Base-by-base conservation (phyloP, 2,888 invertebrate genomes). In the Rotaria socialis region DNA sequence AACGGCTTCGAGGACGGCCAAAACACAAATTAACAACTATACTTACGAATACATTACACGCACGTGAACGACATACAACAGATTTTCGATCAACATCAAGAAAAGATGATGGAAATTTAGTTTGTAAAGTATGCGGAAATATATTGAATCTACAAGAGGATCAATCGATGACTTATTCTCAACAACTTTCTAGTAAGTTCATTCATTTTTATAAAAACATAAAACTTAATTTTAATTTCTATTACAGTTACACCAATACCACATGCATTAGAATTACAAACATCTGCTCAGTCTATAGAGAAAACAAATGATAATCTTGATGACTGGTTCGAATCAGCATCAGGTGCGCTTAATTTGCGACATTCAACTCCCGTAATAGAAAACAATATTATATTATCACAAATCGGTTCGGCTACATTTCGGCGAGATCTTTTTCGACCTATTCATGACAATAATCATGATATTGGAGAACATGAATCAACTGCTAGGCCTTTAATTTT, bases 251-350 rank as follows among this genome's bases (percentile, higher is more conserved):
- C 4, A 35, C 16, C 35, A 19, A 19, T 11, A 35, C 2, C 35
- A 19, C 16, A 22, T 22, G 19, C 55, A 55, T 55, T 22, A 22
- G 55, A 22, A 55, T 22, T 22, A 22, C 55, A 55, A 55, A 6
- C 22, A 55, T 55, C 55, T 6, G 7, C 55, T 4, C 22, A 14
- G 3, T 27, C 60, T 8, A 8, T 6, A 11, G 60, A 60, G 27
- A 10, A 16, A 67, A 19, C 35, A 6, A 14, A 4, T 41, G 35
- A 6, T 19, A 35, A 35, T 35, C 35, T 67, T 35, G 67, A 67
- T 67, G 80, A 80, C n/a, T 80, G 80, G 80, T 80, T 80, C n/a
- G 80, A 80, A 80, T 41, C 47, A 47, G 47, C 41, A 24, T 43
- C 80, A 11, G 24, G 19, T 14, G 47, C 5, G 10, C 16, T 24